A percentile compares a stretch with the other conserved stretches of the same genome.
Evolutionary conservation across 1,140 invertebrate species (phyloP).

Genomic region (Caenorhabditis brenneri): DNA sequence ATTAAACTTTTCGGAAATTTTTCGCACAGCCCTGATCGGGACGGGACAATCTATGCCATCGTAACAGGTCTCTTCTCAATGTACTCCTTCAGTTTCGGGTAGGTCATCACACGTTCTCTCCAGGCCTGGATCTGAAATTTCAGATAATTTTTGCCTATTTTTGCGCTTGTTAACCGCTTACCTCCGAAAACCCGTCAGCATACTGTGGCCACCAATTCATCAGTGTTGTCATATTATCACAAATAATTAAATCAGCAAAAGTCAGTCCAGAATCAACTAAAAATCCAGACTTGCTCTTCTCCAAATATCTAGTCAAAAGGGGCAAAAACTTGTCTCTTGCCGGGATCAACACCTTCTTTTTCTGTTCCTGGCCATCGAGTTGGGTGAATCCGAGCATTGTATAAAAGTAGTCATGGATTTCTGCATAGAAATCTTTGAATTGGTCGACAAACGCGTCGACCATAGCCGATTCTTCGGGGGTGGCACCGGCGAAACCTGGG

Average conservation of each 20-base stretch:
- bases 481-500: neutral
- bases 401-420: constrained; percentile 17
- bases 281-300: constrained; percentile 9
- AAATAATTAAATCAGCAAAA: constrained; percentile 18
- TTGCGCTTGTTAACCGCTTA: neutral
- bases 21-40: too few species aligned
- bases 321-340: constrained; percentile 6
- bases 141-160: neutral
- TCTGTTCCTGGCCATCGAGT: neutral
- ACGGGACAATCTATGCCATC: neutral
- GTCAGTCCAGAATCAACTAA: neutral
- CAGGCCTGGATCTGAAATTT: neutral
- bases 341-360: constrained; percentile 26
- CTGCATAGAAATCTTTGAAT: constrained; percentile 24
- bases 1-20: too few species aligned
- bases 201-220: constrained; percentile 23
- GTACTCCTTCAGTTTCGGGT: constrained; percentile 6
- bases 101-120: neutral
- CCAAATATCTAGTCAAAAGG: neutral
- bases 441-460: constrained; percentile 8
- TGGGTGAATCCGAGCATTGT: neutral
- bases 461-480: neutral
- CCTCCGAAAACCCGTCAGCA: neutral
- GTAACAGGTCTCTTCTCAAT: constrained; percentile 33
- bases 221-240: constrained; percentile 18